Base-by-base conservation (phyloP, 2,888 invertebrate genomes). In the Trachelus iudaicus region DNA sequence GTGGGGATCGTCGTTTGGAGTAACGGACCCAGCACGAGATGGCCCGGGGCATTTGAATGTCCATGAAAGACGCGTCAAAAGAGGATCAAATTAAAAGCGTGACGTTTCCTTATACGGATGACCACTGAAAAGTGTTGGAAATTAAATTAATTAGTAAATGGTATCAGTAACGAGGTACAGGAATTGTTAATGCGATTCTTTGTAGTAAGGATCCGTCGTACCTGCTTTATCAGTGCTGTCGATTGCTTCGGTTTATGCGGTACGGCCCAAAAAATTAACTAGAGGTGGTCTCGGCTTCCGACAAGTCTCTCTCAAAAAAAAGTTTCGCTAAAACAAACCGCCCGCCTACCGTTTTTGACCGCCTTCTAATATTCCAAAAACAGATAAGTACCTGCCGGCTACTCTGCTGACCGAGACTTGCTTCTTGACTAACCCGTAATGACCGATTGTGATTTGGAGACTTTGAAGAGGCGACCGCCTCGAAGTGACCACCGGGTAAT, bases 251-350 rank as follows among this genome's bases (percentile, higher is more conserved):
- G 9, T 56, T 56, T 56, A 56, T 9, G 9, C 56, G 56, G 56
- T 56, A 23, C 23, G 23, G 9, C 56, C 56, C 23, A 56, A 56
- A 56, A 56, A 23, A 56, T 77, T 37, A 77, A 75, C 71, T 75
- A 75, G 76, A 74, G 79, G 77, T 79, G 79, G 77, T 79, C 73
- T 75, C 69, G 75, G 69, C 74, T 37, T 68, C 56, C 77, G 73
- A 71, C 56, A 40, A 75, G 74, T 34, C 71, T 35, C 31, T 69
- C 23, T 40, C 68, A 73, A 75, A 68, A 75, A 73, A 75, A 68
- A 79, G 75, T 79, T 12, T 71, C 15, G 79, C 76, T 79, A 79
- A 79, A 79, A 79, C 79, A 74, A 74, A 68, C 37, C 71, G 75
- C 77, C 77, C 79, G 79, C 77, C 79, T 71, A 75, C 69, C 34